Evolutionary conservation across 1,140 invertebrate species (phyloP), one percentile per base, ranked within the genome.

Genomic region (Drosophila simulans): DNA sequence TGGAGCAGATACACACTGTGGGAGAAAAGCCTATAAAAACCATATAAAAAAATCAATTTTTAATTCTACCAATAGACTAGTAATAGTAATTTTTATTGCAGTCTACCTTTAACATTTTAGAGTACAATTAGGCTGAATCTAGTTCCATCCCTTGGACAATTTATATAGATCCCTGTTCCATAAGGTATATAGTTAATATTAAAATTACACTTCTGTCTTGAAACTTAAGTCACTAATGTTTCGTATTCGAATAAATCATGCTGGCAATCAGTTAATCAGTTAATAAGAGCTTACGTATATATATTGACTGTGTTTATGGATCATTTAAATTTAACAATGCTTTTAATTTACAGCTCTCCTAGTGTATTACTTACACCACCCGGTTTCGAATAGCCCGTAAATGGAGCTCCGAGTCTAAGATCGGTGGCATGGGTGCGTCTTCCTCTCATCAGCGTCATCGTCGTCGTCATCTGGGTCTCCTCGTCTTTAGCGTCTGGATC

Each of bases 371-470:
- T 35, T 31, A 43, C 27, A 57, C 27, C 40, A 8, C 48, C 22
- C 31, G 60, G 64, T 45, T 53, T 39, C 64, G 79, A 63, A 77
- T 84, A 80, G 39, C 34, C 65, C 48, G 51, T 70, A 78, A 83
- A 89, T 84, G 80, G 83, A 88, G 71, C 77, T 79, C 49, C 48
- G 60, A 78, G 46, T 65, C 52, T 59, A 65, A 70, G 74, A 76
- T 76, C 82, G 60, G 81, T 78, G 81, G 77, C 60, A 77, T 81
- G 84, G 82, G 82, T 85, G 83, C 82, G 83, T 84, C 81, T 56
- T 57, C 77, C 46, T 59, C 48, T 59, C 48, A 57, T 75, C 58
- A 49, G 45, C 51, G 69, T 63, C 68, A 39, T 42, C 43, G 57
- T 62, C 66, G 15, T 42, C 69, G 11, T 68, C 62, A 13, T 10